These are phyloP conservation scores for Chrysina gloriosa DNA, from an alignment of 2,888 invertebrate genomes.

Conservation along the genomic window DNA sequence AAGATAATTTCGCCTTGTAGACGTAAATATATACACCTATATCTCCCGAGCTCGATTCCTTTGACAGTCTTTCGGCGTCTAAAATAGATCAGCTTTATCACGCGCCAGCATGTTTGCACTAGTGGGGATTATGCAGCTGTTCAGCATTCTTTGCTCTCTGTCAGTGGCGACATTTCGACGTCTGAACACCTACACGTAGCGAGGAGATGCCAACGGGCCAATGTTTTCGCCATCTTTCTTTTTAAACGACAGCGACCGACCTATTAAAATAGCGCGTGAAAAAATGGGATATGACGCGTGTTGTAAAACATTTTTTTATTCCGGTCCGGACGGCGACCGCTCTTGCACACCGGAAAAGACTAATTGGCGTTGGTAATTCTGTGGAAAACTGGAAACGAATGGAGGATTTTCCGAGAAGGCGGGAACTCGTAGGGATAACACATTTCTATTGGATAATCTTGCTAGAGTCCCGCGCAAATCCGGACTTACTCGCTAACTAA, in stretches of 20 bases:
- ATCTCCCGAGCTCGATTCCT: conserved; percentile 6
- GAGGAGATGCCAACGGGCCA: conserved; percentile 50
- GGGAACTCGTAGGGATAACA: conserved; percentile 59
- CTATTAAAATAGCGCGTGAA: neutral
- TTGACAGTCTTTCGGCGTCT: conserved; percentile 24
- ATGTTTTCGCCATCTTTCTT: conserved; percentile 22
- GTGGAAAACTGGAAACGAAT: conserved; percentile 52
- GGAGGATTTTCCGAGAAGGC: conserved; percentile 57
- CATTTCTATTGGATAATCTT: conserved; percentile 66
- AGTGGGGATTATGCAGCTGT: conserved; percentile 55
- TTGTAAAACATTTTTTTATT: neutral
- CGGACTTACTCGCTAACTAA: conserved; percentile 62
- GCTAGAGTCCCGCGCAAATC: conserved; percentile 62
- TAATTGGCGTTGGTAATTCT: conserved; percentile 45
- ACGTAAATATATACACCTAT: conserved; percentile 5
- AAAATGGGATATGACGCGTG: neutral
- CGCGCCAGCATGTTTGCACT: conserved; percentile 47
- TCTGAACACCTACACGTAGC: conserved; percentile 53
- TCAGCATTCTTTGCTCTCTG: conserved; percentile 55
- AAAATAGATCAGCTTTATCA: conserved; percentile 36
- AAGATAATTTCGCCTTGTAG: neutral
- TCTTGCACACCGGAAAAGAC: conserved; percentile 34
- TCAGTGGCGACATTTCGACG: conserved; percentile 56
- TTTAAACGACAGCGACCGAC: conserved; percentile 9
- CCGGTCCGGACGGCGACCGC: too few species aligned